Base-by-base conservation (phyloP, 2,888 invertebrate genomes). In the Harmothoe impar region DNA sequence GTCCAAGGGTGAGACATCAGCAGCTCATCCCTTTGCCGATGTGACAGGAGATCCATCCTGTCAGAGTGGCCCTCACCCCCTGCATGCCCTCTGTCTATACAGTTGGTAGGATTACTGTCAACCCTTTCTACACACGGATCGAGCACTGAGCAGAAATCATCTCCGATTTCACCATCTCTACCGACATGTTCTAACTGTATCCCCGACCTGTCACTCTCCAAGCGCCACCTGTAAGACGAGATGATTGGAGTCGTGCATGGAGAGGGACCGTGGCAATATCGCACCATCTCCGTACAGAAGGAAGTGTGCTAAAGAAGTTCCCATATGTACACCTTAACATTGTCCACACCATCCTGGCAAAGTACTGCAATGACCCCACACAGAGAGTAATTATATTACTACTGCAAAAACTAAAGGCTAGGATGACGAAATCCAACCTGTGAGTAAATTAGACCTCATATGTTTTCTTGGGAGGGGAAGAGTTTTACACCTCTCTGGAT, bases 81-180 rank as follows among this genome's bases (percentile, higher is more conserved):
- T 20, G n/a, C 20, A 62, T n/a, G 23, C 20, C 62, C 23, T 62
- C 62, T 62, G 62, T 62, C 62, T 43, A 43, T 43, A 62, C 62
- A n/a, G 62, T 62, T 43, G 62, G n/a, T n/a, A 20, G 62, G 62
- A 62, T 62, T 62, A 62, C 62, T 62, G 62, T 62, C 62, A 62
- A 20, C 7, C 23, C 20, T n/a, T 62, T 62, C 62, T 43, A 43
- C 43, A 43, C 43, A 43, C 43, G 43, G 43, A 43, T 43, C 62
- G 62, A 62, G 62, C 62, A 3, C 62, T n/a, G 23, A 12, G 62
- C 62, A 20, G 23, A 62, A 62, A 20, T n/a, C 62, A n/a, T 62
- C 62, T 62, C 62, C 62, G 1, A n/a, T 62, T 62, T 62, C 62
- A n/a, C 43, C 3, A 43, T 7, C 43, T 43, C 43, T 10, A 43